These are phyloP conservation scores for Dissostichus mawsoni DNA, from an alignment of 2,113 vertebrate genomes.

Conservation along the genomic window DNA sequence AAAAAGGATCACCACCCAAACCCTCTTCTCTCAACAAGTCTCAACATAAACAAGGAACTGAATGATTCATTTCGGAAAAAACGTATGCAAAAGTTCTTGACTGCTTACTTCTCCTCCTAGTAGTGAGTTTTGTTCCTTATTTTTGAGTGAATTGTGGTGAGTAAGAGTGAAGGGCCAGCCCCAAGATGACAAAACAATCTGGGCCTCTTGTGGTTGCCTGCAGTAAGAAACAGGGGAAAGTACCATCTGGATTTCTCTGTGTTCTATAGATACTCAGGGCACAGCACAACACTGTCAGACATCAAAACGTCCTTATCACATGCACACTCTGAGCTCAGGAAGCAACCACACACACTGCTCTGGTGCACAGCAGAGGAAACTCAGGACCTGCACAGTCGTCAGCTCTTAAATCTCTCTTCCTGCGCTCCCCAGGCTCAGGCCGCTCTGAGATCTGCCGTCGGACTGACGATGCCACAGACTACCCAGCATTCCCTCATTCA, in stretches of 20 bases:
- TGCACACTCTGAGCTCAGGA: slow-evolving; percentile 70
- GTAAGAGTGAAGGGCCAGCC: slow-evolving; percentile 64
- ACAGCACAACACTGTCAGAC: slow-evolving; percentile 30
- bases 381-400: slow-evolving; percentile 45
- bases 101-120: slow-evolving; percentile 35
- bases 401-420: slow-evolving; percentile 48
- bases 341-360: slow-evolving; percentile 47
- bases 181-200: slow-evolving; percentile 37
- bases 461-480: slow-evolving; percentile 58
- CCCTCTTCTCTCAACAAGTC: background rate
- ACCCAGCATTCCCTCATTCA: slow-evolving; percentile 50
- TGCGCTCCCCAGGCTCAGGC: slow-evolving; percentile 43
- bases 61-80: slow-evolving; percentile 7
- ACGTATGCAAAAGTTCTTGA: slow-evolving; percentile 2
- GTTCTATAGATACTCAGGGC: slow-evolving; percentile 24
- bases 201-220: slow-evolving; percentile 24
- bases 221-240: slow-evolving; percentile 65
- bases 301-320: slow-evolving; percentile 43
- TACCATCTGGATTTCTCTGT: slow-evolving; percentile 65
- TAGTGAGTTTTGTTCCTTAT: slow-evolving; percentile 43
- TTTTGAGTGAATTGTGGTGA: slow-evolving; percentile 38
- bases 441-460: slow-evolving; percentile 7
- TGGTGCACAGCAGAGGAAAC: slow-evolving; percentile 68
- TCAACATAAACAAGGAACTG: slow-evolving; percentile 24
- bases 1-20: no score